These are phyloP conservation scores for Archips xylosteana DNA, from an alignment of 2,888 invertebrate species.

Conservation along the genomic window DNA sequence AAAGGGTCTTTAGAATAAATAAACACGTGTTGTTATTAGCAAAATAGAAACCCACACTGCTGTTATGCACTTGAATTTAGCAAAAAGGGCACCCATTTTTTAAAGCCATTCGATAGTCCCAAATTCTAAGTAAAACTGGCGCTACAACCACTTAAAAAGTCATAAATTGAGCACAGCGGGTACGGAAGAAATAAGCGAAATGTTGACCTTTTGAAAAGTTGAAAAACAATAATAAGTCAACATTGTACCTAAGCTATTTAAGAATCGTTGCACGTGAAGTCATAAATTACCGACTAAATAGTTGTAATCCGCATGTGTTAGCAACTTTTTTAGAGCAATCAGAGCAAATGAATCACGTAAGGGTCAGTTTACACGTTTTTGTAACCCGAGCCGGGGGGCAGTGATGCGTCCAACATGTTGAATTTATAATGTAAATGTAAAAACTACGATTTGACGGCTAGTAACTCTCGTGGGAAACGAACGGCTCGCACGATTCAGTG, in stretches of 20 bases:
- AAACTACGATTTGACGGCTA: slow-evolving; percentile 76
- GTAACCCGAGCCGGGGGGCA: slow-evolving; percentile 63
- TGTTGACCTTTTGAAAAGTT: neutral
- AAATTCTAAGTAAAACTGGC: slow-evolving; percentile 23
- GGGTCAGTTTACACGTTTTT: slow-evolving; percentile 47
- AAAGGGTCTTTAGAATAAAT: slow-evolving; percentile 13
- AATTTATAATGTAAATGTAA: slow-evolving; percentile 70
- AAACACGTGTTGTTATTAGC: slow-evolving; percentile 30
- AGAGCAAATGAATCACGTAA: slow-evolving; percentile 35
- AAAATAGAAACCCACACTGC: slow-evolving; percentile 22
- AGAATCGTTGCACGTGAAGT: no score
- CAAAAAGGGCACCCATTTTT: slow-evolving; percentile 28
- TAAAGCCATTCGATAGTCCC: neutral
- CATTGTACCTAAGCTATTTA: neutral
- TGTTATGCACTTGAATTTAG: slow-evolving; percentile 16
- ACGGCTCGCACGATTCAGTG: slow-evolving; percentile 63
- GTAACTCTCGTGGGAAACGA: slow-evolving; percentile 75
- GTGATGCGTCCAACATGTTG: slow-evolving; percentile 76
- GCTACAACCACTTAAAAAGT: slow-evolving; percentile 24
- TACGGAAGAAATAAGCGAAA: slow-evolving; percentile 2
- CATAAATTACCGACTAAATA: slow-evolving; percentile 21
- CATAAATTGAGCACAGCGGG: neutral
- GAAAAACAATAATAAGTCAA: neutral
- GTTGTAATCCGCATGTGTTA: slow-evolving; percentile 30
- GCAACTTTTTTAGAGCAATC: slow-evolving; percentile 35